Evolutionary conservation across 1,140 invertebrate species (phyloP).

Genomic region (Heliconius hewitsoni): DNA sequence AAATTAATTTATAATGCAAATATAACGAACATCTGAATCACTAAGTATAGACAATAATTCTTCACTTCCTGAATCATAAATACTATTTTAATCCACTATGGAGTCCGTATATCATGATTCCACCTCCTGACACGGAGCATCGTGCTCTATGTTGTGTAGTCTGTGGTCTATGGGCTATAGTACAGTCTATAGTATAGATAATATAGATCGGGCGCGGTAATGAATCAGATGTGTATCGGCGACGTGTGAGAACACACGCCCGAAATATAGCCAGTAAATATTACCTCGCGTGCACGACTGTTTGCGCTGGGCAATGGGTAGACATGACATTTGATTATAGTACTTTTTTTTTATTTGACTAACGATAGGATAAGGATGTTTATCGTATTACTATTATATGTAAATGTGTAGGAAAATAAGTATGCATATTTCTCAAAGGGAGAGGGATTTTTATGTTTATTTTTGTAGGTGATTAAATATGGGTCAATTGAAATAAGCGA

Average conservation of each 20-base stretch:
- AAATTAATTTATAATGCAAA: constrained; percentile 22
- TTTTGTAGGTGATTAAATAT: too few relatives aligned
- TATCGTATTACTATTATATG: too few relatives aligned
- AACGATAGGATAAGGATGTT: neutral
- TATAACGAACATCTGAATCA: constrained; percentile 9
- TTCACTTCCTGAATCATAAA: constrained; percentile 28
- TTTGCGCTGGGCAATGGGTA: constrained; percentile 19
- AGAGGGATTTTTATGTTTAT: too few relatives aligned
- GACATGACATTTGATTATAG: constrained; percentile 18
- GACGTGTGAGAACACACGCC: constrained; percentile 80
- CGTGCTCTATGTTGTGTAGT: constrained; percentile 25
- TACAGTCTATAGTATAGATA: constrained; percentile 46
- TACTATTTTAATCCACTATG: constrained; percentile 25
- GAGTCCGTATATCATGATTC: constrained; percentile 39
- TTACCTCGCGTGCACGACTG: constrained; percentile 68
- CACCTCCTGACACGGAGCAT: constrained; percentile 35
- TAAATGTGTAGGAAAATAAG: too few relatives aligned
- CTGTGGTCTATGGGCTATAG: constrained; percentile 32
- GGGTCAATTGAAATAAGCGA: too few relatives aligned
- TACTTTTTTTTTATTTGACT: neutral
- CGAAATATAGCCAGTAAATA: constrained; percentile 77
- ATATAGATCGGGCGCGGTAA: constrained; percentile 69
- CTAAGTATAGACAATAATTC: constrained; percentile 14
- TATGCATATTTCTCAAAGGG: too few relatives aligned
- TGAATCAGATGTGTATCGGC: constrained; percentile 80